These are phyloP conservation scores for Dasypolia templi DNA, from an alignment of 2,888 invertebrate species.

Conservation along the genomic window DNA sequence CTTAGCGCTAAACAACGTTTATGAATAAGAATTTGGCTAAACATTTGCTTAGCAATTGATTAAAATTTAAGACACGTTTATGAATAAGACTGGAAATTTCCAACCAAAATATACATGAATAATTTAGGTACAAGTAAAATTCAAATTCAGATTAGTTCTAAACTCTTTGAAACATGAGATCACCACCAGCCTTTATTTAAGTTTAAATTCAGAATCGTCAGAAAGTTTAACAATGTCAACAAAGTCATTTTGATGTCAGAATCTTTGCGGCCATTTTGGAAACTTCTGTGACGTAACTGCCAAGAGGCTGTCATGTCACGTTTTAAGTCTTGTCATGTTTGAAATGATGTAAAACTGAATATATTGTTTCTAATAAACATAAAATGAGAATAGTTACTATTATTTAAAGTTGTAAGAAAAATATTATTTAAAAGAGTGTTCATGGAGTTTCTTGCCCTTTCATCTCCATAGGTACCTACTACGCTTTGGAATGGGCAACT, in stretches of 20 bases:
- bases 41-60: too few relatives aligned
- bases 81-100: too few relatives aligned
- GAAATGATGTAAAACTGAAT: constrained; percentile 2
- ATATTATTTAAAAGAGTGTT: too few relatives aligned
- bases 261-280: constrained; percentile 49
- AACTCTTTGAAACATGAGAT: constrained; percentile 37
- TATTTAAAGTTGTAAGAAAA: too few relatives aligned
- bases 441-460: too few relatives aligned
- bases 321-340: constrained; percentile 31
- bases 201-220: constrained; percentile 47
- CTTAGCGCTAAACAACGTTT: too few relatives aligned
- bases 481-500: too few relatives aligned
- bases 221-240: constrained; percentile 53
- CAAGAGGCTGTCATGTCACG: constrained; percentile 34
- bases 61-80: too few relatives aligned
- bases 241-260: constrained; percentile 54
- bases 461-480: too few relatives aligned
- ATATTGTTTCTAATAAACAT: constrained; percentile 3
- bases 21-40: too few relatives aligned
- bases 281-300: constrained; percentile 45
- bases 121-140: constrained; percentile 15
- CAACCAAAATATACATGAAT: background rate
- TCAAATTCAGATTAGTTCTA: constrained; percentile 17
- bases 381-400: background rate
- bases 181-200: constrained; percentile 41